Conservation (phyloP, 2,113 vertebrate genomes). For the Dipodomys merriami region DNA sequence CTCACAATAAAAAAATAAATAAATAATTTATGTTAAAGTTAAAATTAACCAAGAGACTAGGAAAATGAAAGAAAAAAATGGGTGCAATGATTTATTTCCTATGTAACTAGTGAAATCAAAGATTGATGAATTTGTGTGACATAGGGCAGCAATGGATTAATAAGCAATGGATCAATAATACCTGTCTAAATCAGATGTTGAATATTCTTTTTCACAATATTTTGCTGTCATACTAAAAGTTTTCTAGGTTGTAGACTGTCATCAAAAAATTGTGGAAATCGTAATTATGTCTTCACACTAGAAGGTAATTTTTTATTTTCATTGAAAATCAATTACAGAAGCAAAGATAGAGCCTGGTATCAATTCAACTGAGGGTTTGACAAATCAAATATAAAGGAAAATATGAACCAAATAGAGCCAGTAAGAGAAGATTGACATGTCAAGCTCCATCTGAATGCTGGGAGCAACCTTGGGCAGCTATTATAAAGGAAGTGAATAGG, state of each 20-base stretch:
- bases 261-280: conserved; percentile 1
- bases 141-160: background rate
- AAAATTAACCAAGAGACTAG: background rate
- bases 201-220: background rate
- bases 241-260: background rate
- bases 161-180: background rate
- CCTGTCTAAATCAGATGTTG: background rate
- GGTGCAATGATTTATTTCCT: background rate
- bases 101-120: conserved; percentile 1
- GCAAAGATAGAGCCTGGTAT: background rate
- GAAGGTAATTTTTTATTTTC: background rate
- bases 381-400: background rate
- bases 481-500: background rate
- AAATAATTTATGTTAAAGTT: background rate
- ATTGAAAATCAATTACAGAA: conserved; percentile 27
- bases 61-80: background rate
- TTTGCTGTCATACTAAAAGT: background rate
- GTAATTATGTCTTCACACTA: background rate
- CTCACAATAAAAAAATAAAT: too few species aligned
- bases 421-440: background rate
- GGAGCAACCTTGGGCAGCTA: background rate
- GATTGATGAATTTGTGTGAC: background rate
- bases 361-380: background rate
- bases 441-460: background rate
- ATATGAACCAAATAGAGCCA: background rate